Evolutionary conservation across 2,888 invertebrate species (phyloP), one percentile per base, ranked within the genome.

Genomic region (Drosophila siamana): DNA sequence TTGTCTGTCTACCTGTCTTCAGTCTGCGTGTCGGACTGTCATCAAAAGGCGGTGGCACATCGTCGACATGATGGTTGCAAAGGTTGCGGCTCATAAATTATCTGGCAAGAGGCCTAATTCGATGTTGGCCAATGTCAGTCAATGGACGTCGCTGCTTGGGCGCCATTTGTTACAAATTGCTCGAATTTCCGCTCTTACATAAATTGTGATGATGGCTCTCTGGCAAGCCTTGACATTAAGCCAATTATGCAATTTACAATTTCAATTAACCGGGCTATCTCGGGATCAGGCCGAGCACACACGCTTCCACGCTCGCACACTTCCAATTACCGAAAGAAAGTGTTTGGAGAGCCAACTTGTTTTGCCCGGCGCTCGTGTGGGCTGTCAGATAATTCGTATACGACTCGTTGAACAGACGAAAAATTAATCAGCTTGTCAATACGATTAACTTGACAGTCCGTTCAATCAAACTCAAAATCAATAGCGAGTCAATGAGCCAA

Each of bases 121-220:
- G 61, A 33, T 40, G 36, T 41, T 30, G 48, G 9, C 61, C 74
- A 74, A 78, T 63, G 68, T 68, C 73, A 56, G 50, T 33, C 5
- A n/a, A n/a, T n/a, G 26, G 55, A 44, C 44, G 46, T 19, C 15
- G 33, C 41, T 59, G 26, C 26, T 26, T 50, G 26, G 22, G 28
- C 51, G 38, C 26, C 47, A n/a, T 46, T 51, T 48, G 33, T 43
- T 65, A 56, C 68, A 80, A 89, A 78, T 74, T 69, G 63, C 64
- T 55, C 56, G 54, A 65, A 68, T 74, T 87, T 83, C 80, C 73
- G 74, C 73, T 68, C 44, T 73, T 75, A 69, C 40, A 64, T 69
- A 47, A 69, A 57, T 13, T 22, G 43, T 15, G 47, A 55, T 65
- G 55, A 61, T n/a, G n/a, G 11, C 5, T 5, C 52, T 66, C 47